Evolutionary conservation across 2,888 invertebrate species (phyloP).

Genomic region (Sarcophaga caerulescens): DNA sequence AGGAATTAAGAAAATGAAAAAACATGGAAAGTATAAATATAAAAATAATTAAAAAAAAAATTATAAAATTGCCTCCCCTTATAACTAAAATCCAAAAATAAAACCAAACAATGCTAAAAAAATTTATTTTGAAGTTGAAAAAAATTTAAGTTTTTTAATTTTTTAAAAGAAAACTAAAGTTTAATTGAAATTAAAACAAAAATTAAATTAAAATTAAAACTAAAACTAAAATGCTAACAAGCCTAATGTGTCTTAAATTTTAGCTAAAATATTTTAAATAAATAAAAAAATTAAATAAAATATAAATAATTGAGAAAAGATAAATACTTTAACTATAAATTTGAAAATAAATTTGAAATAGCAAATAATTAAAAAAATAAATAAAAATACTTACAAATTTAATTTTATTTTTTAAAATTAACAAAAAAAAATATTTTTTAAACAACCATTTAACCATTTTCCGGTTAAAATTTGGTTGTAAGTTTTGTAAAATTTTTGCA

Average conservation of each 20-base stretch:
- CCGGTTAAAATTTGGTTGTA: conserved; percentile 41
- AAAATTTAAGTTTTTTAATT: conserved; percentile 12
- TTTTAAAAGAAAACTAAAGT: conserved; percentile 49
- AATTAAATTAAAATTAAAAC: background rate
- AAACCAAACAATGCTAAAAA: conserved; percentile 49
- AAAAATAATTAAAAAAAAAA: conserved; percentile 22
- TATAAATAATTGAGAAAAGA: conserved; percentile 28
- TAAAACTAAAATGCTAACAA: conserved; percentile 75
- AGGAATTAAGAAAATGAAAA: conserved; percentile 1
- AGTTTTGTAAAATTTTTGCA: conserved; percentile 48
- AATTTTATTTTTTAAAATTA: conserved; percentile 30
- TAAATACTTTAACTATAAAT: conserved; percentile 59
- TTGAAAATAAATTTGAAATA: conserved; percentile 71
- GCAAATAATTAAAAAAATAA: conserved; percentile 41
- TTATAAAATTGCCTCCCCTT: conserved; percentile 8
- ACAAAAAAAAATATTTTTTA: conserved; percentile 27
- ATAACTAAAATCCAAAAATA: background rate
- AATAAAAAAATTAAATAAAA: conserved; percentile 36
- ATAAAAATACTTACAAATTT: conserved; percentile 2
- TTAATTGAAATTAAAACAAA: background rate
- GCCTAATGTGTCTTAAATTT: conserved; percentile 81
- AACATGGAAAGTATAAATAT: conserved; percentile 6
- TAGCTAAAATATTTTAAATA: conserved; percentile 74
- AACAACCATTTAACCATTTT: conserved; percentile 52
- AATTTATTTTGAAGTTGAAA: conserved; percentile 39